Conservation (phyloP, 2,888 invertebrate genomes). For the Hyppa rectilinea region DNA sequence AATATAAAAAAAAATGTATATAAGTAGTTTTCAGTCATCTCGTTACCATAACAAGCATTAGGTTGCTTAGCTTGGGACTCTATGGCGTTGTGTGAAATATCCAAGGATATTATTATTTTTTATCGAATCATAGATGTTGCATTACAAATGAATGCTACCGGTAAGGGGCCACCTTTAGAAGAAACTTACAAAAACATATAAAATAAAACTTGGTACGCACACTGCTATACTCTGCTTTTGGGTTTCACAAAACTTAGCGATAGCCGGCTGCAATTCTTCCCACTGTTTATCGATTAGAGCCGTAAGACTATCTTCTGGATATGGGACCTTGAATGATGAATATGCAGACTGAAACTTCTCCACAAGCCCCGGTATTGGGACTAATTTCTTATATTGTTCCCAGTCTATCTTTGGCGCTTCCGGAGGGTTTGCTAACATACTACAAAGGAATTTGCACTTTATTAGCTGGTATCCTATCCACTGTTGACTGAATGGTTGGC, state of each 20-base stretch:
- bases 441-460: constrained; percentile 54
- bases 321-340: constrained; percentile 76
- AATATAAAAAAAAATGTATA: too few species aligned
- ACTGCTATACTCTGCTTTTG: constrained; percentile 72
- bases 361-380: constrained; percentile 79
- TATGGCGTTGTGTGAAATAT: too few species aligned
- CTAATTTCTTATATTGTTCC: constrained; percentile 78
- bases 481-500: background rate
- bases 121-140: too few species aligned
- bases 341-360: constrained; percentile 80
- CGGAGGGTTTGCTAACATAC: constrained; percentile 78
- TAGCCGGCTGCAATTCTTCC: constrained; percentile 74
- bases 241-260: constrained; percentile 75
- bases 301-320: constrained; percentile 77
- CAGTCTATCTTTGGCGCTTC: constrained; percentile 84
- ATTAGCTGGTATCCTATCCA: background rate
- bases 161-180: too few species aligned
- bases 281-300: constrained; percentile 81
- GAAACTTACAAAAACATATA: background rate
- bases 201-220: constrained; percentile 10
- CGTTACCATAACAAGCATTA: too few species aligned
- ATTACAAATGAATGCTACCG: too few species aligned
- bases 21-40: too few species aligned
- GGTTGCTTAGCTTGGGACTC: too few species aligned
- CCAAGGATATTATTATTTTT: too few species aligned